Base-by-base conservation (phyloP, 2,888 invertebrate species). In the Perizoma flavofasciatum region DNA sequence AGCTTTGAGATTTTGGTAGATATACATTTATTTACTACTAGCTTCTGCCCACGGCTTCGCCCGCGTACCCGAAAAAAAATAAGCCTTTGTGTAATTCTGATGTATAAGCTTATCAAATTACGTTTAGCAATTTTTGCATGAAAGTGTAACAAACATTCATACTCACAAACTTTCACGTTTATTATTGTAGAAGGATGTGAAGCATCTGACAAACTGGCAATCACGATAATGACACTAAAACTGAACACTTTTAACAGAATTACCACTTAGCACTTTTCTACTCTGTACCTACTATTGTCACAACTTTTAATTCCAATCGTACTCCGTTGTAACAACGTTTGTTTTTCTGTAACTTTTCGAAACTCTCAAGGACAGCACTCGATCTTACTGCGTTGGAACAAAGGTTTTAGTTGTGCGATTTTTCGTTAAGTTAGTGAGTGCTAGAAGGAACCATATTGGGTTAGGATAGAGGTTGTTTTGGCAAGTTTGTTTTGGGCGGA, bases 221-320 rank as follows among this genome's bases (percentile, higher is more conserved):
- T 46, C 51, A 47, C 50, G 4, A 41, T 51, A 52, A 46, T 55
- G 53, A 49, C 55, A 49, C 47, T 45, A 51, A 60, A 63, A 59
- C 59, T 63, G 51, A 63, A 56, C 63, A 59, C 55, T 58, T 40
- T 4, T 35, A n/a, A 47, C 50, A 9, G 50, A 59, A 63, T 41
- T 43, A 47, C 53, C 55, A 59, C 63, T 63, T 63, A 62, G 55
- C 62, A 52, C 51, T 55, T 46, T 40, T 45, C 34, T 10, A 40
- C 44, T 32, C 9, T 9, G 8, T n/a, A n/a, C n/a, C n/a, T n/a
- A n/a, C n/a, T n/a, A n/a, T n/a, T n/a, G n/a, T 32, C 32, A 8
- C 46, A 51, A 51, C 46, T 44, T 41, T 37, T 46, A 50, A 43
- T 55, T 34, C 47, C 44, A 43, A 51, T 34, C 51, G 39, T 55